These are phyloP conservation scores for Channallabes apus DNA, from an alignment of 2,797 vertebrate species.

Conservation along the genomic window DNA sequence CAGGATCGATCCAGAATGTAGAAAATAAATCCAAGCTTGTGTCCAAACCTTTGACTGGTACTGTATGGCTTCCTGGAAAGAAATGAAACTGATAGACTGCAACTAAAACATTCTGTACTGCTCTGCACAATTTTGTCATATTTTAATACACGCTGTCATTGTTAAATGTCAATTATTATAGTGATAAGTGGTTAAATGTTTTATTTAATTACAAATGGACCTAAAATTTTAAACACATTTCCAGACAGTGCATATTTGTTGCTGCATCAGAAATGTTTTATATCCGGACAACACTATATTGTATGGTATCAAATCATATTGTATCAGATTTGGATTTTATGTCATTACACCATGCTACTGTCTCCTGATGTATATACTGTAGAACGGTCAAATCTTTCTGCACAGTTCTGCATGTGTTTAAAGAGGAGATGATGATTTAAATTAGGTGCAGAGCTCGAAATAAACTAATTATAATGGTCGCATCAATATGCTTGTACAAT, in stretches of 20 bases:
- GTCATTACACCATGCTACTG: neutral
- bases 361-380: neutral
- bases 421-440: neutral
- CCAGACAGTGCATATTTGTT: neutral
- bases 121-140: too few species aligned
- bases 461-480: neutral
- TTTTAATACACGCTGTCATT: neutral
- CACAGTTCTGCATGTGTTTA: neutral
- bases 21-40: too few species aligned
- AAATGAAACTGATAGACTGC: neutral
- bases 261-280: neutral
- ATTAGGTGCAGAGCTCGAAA: neutral
- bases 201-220: neutral
- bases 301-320: neutral
- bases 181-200: neutral
- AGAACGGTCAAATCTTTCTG: neutral
- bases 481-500: neutral
- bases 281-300: neutral
- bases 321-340: neutral
- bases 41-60: too few species aligned
- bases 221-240: neutral
- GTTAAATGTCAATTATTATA: neutral
- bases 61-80: neutral
- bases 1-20: too few species aligned
- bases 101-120: neutral